Evolutionary conservation across 1,140 invertebrate genomes (phyloP).

Genomic region (Trichonephila clavata): DNA sequence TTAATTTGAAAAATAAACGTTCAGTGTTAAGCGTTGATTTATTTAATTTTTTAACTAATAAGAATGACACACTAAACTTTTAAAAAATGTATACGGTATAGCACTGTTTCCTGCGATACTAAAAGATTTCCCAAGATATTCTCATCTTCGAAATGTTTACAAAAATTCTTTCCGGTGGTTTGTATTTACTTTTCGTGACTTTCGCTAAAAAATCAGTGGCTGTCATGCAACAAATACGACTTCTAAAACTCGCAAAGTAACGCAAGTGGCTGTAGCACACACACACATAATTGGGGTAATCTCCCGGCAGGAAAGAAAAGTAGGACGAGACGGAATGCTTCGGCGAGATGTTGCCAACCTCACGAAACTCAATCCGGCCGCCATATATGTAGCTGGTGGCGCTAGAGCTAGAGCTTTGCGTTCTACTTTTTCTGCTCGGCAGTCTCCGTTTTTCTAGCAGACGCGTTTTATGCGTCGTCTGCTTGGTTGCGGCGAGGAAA

Average conservation of each 20-base stretch:
- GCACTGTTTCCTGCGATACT: background rate
- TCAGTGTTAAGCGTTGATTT: no score
- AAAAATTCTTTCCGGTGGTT: background rate
- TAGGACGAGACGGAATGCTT: background rate
- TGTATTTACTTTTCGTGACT: background rate
- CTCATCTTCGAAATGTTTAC: background rate
- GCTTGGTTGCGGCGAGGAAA: background rate
- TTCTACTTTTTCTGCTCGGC: background rate
- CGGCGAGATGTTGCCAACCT: slow-evolving; percentile 1
- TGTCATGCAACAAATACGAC: background rate
- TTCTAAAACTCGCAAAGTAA: background rate
- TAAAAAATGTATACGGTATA: background rate
- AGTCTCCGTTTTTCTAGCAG: background rate
- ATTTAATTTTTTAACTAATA: no score
- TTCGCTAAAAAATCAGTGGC: background rate
- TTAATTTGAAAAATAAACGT: no score
- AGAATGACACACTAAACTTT: no score
- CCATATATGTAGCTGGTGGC: slow-evolving; percentile 26
- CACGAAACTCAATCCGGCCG: slow-evolving; percentile 12
- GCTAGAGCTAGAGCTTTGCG: background rate
- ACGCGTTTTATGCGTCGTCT: background rate
- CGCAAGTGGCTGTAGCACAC: background rate
- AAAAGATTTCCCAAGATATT: background rate
- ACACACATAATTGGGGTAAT: background rate
- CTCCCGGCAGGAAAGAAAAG: background rate